Conservation (phyloP, 2,888 invertebrate species). For the Lissocephala sabroskyi region DNA sequence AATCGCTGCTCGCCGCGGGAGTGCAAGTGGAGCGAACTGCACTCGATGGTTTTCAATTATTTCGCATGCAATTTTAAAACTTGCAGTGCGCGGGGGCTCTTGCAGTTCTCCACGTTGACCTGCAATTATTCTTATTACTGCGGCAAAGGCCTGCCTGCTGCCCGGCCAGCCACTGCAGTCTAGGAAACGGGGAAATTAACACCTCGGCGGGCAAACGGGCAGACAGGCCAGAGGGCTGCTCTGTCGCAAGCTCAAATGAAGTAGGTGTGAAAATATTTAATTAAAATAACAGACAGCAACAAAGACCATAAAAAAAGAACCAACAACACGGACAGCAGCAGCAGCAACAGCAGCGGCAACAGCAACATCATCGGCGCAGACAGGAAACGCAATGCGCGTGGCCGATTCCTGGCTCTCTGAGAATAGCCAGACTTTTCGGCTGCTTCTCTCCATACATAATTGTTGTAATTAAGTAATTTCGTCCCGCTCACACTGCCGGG, state of each 20-base stretch:
- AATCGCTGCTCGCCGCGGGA: no score
- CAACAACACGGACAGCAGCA: no score
- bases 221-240: neutral
- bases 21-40: neutral
- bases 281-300: conserved; percentile 55
- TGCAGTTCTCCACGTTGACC: conserved; percentile 32
- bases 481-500: no score
- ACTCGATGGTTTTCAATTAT: conserved; percentile 62
- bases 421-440: conserved; percentile 39
- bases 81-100: conserved; percentile 23
- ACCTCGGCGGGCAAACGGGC: conserved; percentile 35
- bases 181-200: conserved; percentile 57
- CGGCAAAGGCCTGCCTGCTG: conserved; percentile 10
- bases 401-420: no score
- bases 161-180: neutral
- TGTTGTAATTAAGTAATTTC: conserved; percentile 68
- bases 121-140: conserved; percentile 60
- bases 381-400: no score
- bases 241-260: conserved; percentile 39
- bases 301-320: conserved; percentile 11
- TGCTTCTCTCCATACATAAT: conserved; percentile 64
- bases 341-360: conserved; percentile 4
- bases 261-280: conserved; percentile 69
- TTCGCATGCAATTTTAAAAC: conserved; percentile 63
- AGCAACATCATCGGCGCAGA: neutral